These are phyloP conservation scores for Tetrao urogallus DNA, from an alignment of 2,113 vertebrate genomes.

Conservation along the genomic window DNA sequence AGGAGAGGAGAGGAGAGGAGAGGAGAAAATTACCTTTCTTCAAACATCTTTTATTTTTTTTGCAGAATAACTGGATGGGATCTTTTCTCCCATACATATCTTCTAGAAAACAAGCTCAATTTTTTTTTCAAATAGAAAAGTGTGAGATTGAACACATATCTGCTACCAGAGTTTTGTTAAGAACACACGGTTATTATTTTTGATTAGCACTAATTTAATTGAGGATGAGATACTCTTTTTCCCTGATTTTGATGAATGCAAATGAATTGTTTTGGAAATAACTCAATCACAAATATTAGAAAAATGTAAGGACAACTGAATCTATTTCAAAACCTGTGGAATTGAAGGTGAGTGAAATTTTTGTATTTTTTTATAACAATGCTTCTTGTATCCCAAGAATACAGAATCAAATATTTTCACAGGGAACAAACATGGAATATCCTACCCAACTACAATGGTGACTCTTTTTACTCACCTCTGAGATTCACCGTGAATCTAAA, in stretches of 20 bases:
- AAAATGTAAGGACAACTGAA: not conserved
- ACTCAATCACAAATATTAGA: not conserved
- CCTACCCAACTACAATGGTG: not conserved
- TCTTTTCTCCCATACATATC: not conserved
- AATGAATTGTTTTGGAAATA: not conserved
- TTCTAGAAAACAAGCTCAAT: not conserved
- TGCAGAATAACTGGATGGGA: not conserved
- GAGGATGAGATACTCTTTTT: not conserved
- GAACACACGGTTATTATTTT: fast-evolving
- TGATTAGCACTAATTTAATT: not conserved
- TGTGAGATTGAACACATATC: not conserved
- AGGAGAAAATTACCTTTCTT: too few species aligned
- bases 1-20: not conserved
- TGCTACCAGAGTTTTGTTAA: not conserved
- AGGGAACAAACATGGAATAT: not conserved
- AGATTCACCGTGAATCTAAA: not conserved
- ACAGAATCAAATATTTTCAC: not conserved
- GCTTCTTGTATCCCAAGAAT: fast-evolving
- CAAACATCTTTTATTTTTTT: not conserved
- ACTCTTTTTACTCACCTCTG: not conserved
- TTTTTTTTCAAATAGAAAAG: not conserved
- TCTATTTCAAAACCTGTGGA: not conserved
- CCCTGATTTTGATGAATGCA: not conserved
- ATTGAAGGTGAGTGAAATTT: not conserved
- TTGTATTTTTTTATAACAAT: not conserved